phyloP scores from a whole-genome alignment of 23 tunicate genomes.

The Ascidia mentula region DNA sequence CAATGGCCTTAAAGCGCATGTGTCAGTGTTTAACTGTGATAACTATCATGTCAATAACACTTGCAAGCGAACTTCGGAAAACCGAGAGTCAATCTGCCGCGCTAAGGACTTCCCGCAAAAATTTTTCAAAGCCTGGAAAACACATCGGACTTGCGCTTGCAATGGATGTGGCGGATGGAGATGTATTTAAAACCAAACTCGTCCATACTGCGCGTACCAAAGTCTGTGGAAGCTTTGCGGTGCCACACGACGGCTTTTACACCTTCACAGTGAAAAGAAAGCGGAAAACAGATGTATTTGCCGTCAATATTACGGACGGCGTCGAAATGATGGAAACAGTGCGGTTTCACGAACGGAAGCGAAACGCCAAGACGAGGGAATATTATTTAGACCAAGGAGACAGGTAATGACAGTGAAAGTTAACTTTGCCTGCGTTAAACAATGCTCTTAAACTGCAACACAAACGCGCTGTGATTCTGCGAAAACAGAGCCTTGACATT shows the following conservation, averaged over 20 bases:
- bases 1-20: no score
- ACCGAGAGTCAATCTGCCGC: background rate
- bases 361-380: background rate
- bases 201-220: background rate
- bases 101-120: background rate
- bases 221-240: background rate
- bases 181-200: background rate
- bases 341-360: background rate
- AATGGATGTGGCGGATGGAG: background rate
- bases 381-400: background rate
- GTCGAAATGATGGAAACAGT: constrained; percentile 3
- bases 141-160: background rate
- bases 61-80: background rate
- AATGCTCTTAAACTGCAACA: no score
- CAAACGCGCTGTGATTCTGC: no score
- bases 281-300: background rate
- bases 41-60: no score
- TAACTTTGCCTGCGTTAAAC: no score
- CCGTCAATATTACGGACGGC: background rate
- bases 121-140: background rate
- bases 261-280: background rate
- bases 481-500: no score
- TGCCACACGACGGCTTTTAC: background rate
- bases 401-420: no score
- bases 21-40: no score